phyloP scores from a whole-genome alignment of 2,113 vertebrate species.

The Opisthocomus hoazin region DNA sequence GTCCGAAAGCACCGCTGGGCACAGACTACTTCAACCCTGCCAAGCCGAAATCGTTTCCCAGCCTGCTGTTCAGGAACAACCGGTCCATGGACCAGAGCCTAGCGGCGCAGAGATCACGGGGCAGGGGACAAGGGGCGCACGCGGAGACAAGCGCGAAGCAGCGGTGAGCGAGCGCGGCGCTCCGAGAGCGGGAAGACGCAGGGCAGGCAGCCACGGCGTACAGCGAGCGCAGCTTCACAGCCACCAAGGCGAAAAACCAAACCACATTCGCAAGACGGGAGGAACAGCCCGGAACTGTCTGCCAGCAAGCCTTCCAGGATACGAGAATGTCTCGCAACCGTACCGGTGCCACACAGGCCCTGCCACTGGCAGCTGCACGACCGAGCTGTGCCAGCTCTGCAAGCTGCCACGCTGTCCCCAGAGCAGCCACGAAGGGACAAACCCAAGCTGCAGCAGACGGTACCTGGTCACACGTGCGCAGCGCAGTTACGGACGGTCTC shows the following conservation, averaged over 20 bases:
- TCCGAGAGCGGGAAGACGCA: not conserved
- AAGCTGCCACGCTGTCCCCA: not conserved
- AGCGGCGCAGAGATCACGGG: rapidly evolving
- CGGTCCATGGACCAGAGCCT: not conserved
- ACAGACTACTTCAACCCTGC: not conserved
- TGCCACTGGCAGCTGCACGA: not conserved
- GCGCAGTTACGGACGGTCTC: not conserved
- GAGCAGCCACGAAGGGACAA: not conserved
- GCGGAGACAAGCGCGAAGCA: not conserved
- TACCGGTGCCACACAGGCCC: not conserved
- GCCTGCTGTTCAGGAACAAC: not conserved
- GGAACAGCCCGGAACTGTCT: not conserved
- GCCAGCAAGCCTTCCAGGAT: not conserved
- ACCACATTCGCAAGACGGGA: too few relatives aligned
- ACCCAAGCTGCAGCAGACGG: not conserved
- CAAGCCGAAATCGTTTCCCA: not conserved
- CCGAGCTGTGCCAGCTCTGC: not conserved
- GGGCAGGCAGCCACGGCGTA: not conserved
- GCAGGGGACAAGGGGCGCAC: rapidly evolving
- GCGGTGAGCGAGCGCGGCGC: rapidly evolving
- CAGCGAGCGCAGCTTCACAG: not conserved
- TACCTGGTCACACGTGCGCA: not conserved
- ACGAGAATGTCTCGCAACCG: rapidly evolving
- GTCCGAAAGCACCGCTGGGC: not conserved
- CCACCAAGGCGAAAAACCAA: not conserved